phyloP scores from a whole-genome alignment of 2,888 invertebrate species.

The Heliconius sara region DNA sequence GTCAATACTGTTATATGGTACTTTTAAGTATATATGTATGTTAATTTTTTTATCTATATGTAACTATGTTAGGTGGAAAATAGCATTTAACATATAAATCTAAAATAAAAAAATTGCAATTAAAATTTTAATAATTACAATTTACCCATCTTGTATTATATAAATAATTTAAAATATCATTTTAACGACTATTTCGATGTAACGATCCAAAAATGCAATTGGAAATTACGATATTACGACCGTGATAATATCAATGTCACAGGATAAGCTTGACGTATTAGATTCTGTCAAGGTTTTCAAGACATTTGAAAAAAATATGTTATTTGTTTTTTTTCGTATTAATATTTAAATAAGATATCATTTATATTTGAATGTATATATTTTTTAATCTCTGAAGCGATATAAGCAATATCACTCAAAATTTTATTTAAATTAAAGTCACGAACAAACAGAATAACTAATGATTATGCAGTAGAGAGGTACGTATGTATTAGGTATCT shows the following conservation, averaged over 20 bases:
- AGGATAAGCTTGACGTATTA: constrained; percentile 9
- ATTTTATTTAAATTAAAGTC: constrained; percentile 28
- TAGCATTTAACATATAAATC: no score
- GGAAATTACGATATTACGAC: neutral
- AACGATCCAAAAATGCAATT: neutral
- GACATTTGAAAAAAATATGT: neutral
- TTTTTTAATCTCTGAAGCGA: no score
- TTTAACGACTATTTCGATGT: neutral
- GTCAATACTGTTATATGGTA: no score
- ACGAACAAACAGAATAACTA: constrained; percentile 33
- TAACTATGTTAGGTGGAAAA: no score
- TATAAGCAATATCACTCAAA: neutral
- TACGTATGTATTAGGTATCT: neutral
- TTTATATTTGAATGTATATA: no score
- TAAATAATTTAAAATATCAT: no score
- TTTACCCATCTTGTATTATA: no score
- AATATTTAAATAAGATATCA: no score
- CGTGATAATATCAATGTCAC: constrained; percentile 13
- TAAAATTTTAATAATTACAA: neutral
- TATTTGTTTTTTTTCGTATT: neutral
- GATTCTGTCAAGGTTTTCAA: constrained; percentile 16
- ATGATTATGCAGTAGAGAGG: constrained; percentile 26
- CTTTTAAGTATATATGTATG: no score
- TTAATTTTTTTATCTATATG: no score
- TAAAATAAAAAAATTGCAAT: neutral